Conservation (phyloP, 2,888 invertebrate species). For the Tridacna gigas region DNA sequence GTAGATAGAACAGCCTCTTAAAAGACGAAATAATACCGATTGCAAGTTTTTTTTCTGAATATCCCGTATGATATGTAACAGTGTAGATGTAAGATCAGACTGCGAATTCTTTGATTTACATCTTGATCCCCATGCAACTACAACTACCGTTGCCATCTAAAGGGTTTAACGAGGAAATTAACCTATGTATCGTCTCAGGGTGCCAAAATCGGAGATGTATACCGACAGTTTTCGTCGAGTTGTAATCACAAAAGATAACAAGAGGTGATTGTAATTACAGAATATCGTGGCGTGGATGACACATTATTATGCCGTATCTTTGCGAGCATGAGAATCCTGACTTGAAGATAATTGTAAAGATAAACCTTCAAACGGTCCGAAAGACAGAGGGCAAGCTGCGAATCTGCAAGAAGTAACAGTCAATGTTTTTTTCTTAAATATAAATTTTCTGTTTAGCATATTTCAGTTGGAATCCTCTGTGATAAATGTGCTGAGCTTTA, state of each 20-base stretch:
- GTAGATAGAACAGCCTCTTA: no score
- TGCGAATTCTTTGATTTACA: no score
- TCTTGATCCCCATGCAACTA: no score
- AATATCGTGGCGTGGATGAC: slow-evolving; percentile 8
- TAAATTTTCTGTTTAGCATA: no score
- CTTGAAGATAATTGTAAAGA: slow-evolving; percentile 16
- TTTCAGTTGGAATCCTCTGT: no score
- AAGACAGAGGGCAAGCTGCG: slow-evolving; percentile 6
- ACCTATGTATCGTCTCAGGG: not conserved
- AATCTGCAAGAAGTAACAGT: not conserved
- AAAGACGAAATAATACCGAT: no score
- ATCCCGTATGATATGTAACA: no score
- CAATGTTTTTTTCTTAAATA: no score
- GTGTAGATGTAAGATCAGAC: no score
- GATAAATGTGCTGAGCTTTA: no score
- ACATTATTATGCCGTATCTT: slow-evolving; percentile 19
- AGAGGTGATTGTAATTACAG: slow-evolving; percentile 25
- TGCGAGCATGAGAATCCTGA: slow-evolving; percentile 3
- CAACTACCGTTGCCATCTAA: no score
- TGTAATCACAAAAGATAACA: slow-evolving; percentile 23
- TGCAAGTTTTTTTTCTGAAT: no score
- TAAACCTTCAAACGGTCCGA: slow-evolving; percentile 14
- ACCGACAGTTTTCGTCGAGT: slow-evolving; percentile 3
- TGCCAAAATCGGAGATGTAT: not conserved
- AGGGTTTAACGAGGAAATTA: not conserved